phyloP scores from a whole-genome alignment of 2,113 vertebrate genomes.

The Mustelus asterias region DNA sequence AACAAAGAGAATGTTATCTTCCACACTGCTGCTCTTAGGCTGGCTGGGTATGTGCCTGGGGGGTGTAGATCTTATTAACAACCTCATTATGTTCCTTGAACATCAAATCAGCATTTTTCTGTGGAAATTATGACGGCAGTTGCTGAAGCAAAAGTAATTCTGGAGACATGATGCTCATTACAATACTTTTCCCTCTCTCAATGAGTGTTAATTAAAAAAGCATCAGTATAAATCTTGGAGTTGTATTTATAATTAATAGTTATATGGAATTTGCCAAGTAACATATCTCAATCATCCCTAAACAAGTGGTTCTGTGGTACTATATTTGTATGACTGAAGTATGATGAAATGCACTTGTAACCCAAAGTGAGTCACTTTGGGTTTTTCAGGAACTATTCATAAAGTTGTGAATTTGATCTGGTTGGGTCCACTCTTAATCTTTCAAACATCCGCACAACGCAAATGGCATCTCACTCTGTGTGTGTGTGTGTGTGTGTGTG shows the following conservation, averaged over 20 bases:
- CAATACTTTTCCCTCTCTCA: not conserved
- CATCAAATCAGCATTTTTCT: constrained; percentile 9
- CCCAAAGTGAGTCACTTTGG: not conserved
- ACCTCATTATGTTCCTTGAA: not conserved
- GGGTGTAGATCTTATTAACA: constrained; percentile 15
- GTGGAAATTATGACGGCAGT: constrained; percentile 23
- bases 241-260: not conserved
- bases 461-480: not conserved
- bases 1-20: constrained; percentile 34
- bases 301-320: not conserved
- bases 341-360: not conserved
- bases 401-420: not conserved
- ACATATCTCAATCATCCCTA: not conserved
- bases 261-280: not conserved
- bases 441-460: not conserved
- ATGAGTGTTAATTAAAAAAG: not conserved
- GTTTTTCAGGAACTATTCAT: not conserved
- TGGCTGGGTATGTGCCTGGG: not conserved
- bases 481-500: not conserved
- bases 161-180: constrained; percentile 28
- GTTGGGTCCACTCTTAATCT: not conserved
- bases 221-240: not conserved
- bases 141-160: constrained; percentile 12
- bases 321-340: not conserved
- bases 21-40: not conserved